Percentiles rank a stretch among this genome's conserved stretches.
Evolutionary conservation across 2,797 vertebrate species (phyloP).

Genomic region (Channallabes apus): DNA sequence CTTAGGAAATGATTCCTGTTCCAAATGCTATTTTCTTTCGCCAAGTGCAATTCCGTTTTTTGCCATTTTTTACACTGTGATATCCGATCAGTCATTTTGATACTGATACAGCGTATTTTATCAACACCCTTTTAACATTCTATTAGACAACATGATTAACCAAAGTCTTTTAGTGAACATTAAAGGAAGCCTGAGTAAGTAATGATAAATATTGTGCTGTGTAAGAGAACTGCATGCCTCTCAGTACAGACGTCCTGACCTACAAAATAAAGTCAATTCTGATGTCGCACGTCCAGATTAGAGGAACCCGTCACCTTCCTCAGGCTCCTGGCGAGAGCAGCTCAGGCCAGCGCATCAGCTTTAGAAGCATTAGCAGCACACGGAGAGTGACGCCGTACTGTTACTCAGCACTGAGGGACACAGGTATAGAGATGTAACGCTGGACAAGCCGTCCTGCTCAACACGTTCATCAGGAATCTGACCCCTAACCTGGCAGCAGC

Average conservation of each 20-base stretch:
- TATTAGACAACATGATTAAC: not conserved
- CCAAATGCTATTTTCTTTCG: not conserved
- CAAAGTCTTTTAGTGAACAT: not conserved
- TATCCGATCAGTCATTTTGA: not conserved
- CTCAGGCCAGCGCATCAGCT: not conserved
- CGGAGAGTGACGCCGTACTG: not conserved
- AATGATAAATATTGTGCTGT: not conserved
- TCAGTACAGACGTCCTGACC: not conserved
- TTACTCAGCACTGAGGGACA: slow-evolving; percentile 27
- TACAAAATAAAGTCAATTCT: not conserved
- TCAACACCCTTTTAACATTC: not conserved
- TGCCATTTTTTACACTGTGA: not conserved
- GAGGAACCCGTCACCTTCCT: not conserved
- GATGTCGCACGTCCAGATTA: not conserved
- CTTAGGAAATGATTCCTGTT: not conserved
- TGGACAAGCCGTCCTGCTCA: not conserved
- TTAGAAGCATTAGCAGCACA: not conserved
- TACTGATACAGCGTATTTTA: not conserved
- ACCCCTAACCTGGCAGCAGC: not conserved
- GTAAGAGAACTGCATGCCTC: not conserved
- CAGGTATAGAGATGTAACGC: slow-evolving; percentile 32
- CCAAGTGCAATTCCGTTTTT: not conserved
- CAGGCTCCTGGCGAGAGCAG: not conserved
- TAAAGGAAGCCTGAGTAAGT: not conserved
- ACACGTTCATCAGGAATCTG: slow-evolving; percentile 13